Conservation (phyloP, 2,797 vertebrate genomes). For the Zonotrichia albicollis region DNA sequence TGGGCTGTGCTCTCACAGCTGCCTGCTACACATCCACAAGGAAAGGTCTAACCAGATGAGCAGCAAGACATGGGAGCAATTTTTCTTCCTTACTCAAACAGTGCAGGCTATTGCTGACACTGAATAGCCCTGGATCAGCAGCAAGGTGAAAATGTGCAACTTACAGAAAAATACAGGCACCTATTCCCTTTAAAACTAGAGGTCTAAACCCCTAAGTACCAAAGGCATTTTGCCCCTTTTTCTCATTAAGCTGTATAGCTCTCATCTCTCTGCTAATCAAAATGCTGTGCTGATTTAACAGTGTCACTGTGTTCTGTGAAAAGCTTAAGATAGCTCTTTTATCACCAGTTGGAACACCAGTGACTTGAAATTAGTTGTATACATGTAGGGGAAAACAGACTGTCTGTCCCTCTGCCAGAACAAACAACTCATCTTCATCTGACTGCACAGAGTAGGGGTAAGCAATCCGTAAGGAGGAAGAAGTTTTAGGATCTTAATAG, state of each 20-base stretch:
- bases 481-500: slow-evolving; percentile 24
- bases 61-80: not conserved
- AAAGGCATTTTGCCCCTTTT: slow-evolving; percentile 18
- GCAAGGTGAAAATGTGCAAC: not conserved
- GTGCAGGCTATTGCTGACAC: not conserved
- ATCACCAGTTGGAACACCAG: slow-evolving; percentile 56
- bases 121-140: not conserved
- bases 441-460: slow-evolving; percentile 23
- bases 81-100: not conserved
- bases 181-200: not conserved
- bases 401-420: slow-evolving; percentile 64
- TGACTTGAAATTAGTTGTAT: slow-evolving; percentile 57
- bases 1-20: not conserved
- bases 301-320: slow-evolving; percentile 60
- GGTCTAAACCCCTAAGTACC: not conserved
- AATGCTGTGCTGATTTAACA: slow-evolving; percentile 54
- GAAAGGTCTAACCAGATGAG: not conserved
- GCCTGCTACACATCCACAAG: not conserved
- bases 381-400: slow-evolving; percentile 51
- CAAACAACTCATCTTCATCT: slow-evolving; percentile 62
- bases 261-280: slow-evolving; percentile 51
- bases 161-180: not conserved
- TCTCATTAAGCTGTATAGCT: slow-evolving; percentile 1
- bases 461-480: slow-evolving; percentile 3
- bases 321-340: slow-evolving; percentile 60